Evolutionary conservation across 2,888 invertebrate species (phyloP).

Genomic region (Andrena marginata): DNA sequence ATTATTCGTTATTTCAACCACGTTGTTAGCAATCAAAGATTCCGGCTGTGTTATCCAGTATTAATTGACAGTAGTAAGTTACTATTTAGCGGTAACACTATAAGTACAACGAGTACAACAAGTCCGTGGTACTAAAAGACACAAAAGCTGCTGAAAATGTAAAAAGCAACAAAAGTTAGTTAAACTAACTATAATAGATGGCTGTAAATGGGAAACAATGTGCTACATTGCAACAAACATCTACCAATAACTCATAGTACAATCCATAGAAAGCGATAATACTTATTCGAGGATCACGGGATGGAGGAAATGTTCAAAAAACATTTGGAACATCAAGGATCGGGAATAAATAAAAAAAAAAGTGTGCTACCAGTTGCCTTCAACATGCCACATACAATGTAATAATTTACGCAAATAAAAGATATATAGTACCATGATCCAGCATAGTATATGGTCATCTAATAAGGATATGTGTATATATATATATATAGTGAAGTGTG

Average conservation of each 20-base stretch:
- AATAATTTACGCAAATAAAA: constrained; percentile 42
- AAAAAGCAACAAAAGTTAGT: constrained; percentile 59
- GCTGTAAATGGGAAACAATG: constrained; percentile 37
- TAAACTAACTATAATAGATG: constrained; percentile 41
- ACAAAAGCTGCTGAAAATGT: constrained; percentile 66
- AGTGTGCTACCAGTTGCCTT: constrained; percentile 67
- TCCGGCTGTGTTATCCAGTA: constrained; percentile 19
- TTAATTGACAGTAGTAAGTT: constrained; percentile 33
- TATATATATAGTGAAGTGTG: constrained; percentile 40
- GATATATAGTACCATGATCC: constrained; percentile 14
- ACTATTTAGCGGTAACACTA: constrained; percentile 25
- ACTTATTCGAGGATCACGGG: constrained; percentile 40
- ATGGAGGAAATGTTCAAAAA: constrained; percentile 33
- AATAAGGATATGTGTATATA: constrained; percentile 44
- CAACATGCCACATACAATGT: constrained; percentile 66
- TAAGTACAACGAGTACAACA: constrained; percentile 32
- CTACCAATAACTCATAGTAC: constrained; percentile 64
- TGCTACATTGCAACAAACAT: constrained; percentile 55
- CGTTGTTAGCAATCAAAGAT: constrained; percentile 33
- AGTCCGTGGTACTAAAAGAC: constrained; percentile 26
- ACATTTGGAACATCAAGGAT: constrained; percentile 42
- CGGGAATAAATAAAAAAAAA: constrained; percentile 44
- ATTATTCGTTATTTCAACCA: constrained; percentile 28
- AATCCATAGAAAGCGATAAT: constrained; percentile 62
- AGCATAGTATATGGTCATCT: constrained; percentile 35